Conservation (phyloP, 2,888 invertebrate genomes). For the Lacanobia oleracea region DNA sequence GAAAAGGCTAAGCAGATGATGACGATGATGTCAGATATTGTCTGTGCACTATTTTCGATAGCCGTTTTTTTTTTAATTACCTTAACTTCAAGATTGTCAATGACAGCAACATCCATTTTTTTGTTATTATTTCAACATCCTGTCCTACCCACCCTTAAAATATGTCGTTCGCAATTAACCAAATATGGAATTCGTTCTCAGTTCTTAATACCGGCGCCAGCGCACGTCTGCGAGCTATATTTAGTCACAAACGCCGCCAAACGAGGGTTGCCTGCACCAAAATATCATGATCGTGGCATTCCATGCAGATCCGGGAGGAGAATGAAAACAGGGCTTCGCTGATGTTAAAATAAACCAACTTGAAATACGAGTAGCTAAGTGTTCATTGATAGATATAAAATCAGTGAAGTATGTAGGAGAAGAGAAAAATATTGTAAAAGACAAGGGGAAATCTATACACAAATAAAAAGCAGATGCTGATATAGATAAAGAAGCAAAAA, state of each 20-base stretch:
- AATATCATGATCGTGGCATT: slow-evolving; percentile 59
- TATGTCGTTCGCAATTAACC: slow-evolving; percentile 58
- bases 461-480: not conserved
- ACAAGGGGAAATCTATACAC: not conserved
- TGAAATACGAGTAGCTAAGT: not conserved
- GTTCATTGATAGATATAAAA: not conserved
- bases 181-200: slow-evolving; percentile 63
- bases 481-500: not conserved
- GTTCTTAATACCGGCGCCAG: slow-evolving; percentile 58
- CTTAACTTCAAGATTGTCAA: not conserved
- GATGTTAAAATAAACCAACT: not conserved
- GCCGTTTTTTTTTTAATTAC: not conserved
- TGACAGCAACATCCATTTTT: not conserved
- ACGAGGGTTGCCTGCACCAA: slow-evolving; percentile 62
- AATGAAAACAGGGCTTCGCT: slow-evolving; percentile 14
- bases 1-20: too few relatives aligned
- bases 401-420: not conserved
- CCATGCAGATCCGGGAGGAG: slow-evolving; percentile 35
- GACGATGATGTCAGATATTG: too few relatives aligned
- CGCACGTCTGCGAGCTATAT: slow-evolving; percentile 61
- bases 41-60: not conserved
- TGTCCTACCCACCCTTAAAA: slow-evolving; percentile 42
- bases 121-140: slow-evolving; percentile 21
- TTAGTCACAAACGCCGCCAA: slow-evolving; percentile 48
- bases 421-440: not conserved